A percentile compares a stretch with the other conserved stretches of the same genome.
Conservation (phyloP, 2,888 invertebrate species). For the Conistra vaccinii region DNA sequence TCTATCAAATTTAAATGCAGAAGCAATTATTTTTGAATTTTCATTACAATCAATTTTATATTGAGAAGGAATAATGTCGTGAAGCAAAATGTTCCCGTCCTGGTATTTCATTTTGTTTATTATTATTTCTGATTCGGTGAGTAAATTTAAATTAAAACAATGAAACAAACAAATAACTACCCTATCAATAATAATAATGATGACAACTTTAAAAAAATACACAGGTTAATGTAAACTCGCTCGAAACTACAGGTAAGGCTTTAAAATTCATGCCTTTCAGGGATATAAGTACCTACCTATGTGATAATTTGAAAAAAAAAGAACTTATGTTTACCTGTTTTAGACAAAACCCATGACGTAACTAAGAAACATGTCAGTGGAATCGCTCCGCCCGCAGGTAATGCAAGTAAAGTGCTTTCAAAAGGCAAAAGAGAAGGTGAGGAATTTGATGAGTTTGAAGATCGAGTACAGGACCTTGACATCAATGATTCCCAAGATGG, state of each 20-base stretch:
- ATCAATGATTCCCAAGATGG: neutral
- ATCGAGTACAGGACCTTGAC: neutral
- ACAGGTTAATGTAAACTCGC: slow-evolving; percentile 26
- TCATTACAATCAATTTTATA: slow-evolving; percentile 40
- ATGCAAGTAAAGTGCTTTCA: neutral
- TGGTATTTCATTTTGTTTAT: slow-evolving; percentile 55
- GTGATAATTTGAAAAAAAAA: neutral
- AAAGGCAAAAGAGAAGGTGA: neutral
- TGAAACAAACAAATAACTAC: slow-evolving; percentile 5
- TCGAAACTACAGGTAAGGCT: slow-evolving; percentile 18
- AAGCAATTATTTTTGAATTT: slow-evolving; percentile 72
- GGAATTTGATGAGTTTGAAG: neutral
- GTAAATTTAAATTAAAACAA: slow-evolving; percentile 31
- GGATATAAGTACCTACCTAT: neutral
- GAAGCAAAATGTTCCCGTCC: slow-evolving; percentile 57
- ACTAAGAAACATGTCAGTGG: slow-evolving; percentile 4
- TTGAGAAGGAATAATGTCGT: slow-evolving; percentile 48
- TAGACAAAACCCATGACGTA: slow-evolving; percentile 15
- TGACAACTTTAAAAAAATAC: neutral
- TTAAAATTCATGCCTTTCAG: neutral
- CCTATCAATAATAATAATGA: neutral
- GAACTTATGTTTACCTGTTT: neutral
- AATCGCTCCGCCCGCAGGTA: neutral
- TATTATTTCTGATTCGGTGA: slow-evolving; percentile 61
- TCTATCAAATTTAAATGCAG: slow-evolving; percentile 69